Conservation (phyloP, 2,113 vertebrate species). For the Gracilinanus agilis region DNA sequence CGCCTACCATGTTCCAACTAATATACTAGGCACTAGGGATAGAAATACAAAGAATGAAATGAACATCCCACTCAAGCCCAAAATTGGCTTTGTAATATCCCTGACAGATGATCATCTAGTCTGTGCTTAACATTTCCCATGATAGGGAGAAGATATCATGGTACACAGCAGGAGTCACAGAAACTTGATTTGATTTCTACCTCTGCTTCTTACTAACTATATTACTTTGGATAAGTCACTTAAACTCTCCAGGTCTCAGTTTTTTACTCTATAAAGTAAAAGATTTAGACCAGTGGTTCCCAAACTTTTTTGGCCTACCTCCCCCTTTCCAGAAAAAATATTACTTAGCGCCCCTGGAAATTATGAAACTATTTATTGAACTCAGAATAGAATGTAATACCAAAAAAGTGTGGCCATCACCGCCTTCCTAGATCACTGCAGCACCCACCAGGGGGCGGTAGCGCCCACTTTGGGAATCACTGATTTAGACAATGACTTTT, state of each 20-base stretch:
- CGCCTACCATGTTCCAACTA: neutral
- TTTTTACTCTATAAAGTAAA: neutral
- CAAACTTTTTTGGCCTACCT: too few species aligned
- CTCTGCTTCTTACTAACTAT: neutral
- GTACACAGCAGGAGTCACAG: neutral
- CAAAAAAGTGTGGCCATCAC: too few species aligned
- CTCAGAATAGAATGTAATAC: too few species aligned
- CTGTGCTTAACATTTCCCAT: neutral
- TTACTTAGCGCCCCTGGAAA: too few species aligned
- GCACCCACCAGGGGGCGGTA: too few species aligned
- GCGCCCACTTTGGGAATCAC: too few species aligned
- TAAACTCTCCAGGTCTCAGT: neutral
- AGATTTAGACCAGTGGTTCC: too few species aligned
- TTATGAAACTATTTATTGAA: too few species aligned
- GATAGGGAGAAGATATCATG: neutral
- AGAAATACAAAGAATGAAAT: neutral
- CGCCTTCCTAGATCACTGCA: too few species aligned
- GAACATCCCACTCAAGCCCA: neutral
- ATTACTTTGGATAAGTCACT: too few species aligned
- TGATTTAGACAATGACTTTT: neutral
- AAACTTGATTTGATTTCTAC: neutral
- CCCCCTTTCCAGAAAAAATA: too few species aligned
- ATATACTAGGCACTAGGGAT: neutral
- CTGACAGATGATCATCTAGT: neutral
- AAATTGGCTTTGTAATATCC: neutral